A percentile compares a stretch with the other conserved stretches of the same genome.
These are phyloP conservation scores for Watsonalla binaria DNA, from an alignment of 2,888 invertebrate genomes.

Conservation along the genomic window DNA sequence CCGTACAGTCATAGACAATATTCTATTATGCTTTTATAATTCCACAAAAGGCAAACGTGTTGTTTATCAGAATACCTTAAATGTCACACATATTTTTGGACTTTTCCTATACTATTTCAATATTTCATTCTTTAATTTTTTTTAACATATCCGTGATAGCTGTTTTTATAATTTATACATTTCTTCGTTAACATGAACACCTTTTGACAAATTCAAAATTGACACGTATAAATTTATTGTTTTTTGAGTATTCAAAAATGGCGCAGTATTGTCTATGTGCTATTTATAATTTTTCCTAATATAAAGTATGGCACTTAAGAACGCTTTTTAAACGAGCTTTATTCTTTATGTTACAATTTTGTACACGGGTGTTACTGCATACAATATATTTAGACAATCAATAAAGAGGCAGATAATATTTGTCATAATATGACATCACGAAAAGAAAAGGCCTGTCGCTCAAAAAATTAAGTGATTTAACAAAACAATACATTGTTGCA, in stretches of 20 bases:
- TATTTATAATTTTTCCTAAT: too few relatives aligned
- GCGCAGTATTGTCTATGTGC: not conserved
- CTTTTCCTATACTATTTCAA: not conserved
- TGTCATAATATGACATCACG: too few relatives aligned
- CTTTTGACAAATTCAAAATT: not conserved
- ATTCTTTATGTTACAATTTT: too few relatives aligned
- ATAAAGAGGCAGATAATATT: too few relatives aligned
- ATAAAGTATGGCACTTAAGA: too few relatives aligned
- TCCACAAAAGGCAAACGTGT: not conserved
- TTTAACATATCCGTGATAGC: not conserved
- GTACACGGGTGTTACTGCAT: too few relatives aligned
- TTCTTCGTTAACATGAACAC: not conserved
- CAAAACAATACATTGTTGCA: too few relatives aligned
- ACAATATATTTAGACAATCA: too few relatives aligned
- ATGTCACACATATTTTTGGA: not conserved
- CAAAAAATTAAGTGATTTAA: too few relatives aligned
- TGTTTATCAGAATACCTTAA: not conserved
- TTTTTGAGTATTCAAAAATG: not conserved
- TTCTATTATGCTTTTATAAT: not conserved
- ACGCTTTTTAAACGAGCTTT: too few relatives aligned
- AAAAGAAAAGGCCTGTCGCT: too few relatives aligned
- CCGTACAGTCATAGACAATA: constrained; percentile 48
- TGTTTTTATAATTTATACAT: not conserved
- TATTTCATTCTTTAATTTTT: not conserved
- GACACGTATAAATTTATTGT: not conserved